These are phyloP conservation scores for Menidia menidia DNA, from an alignment of 2,797 vertebrate species.

Conservation along the genomic window DNA sequence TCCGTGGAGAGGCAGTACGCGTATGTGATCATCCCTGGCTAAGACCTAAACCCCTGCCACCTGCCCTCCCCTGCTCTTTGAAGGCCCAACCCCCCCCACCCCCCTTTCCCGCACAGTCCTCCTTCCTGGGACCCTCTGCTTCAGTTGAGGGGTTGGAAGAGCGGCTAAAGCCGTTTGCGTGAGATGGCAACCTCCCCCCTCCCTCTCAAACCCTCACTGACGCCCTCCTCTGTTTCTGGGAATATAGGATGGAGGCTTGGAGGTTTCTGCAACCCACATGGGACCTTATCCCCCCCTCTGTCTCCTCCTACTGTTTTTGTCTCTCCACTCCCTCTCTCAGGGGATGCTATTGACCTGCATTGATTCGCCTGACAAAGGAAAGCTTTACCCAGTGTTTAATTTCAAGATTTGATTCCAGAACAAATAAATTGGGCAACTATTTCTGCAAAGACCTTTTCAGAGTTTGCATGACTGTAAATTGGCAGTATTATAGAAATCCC, in stretches of 20 bases:
- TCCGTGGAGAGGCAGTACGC: constrained; percentile 84
- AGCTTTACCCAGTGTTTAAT: constrained; percentile 60
- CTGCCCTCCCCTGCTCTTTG: constrained; percentile 56
- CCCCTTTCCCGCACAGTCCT: constrained; percentile 51
- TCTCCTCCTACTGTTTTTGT: constrained; percentile 73
- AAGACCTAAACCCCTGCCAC: constrained; percentile 59
- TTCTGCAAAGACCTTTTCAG: constrained; percentile 36
- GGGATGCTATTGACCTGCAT: constrained; percentile 79
- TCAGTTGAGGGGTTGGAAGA: constrained; percentile 51
- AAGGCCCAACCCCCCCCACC: constrained; percentile 52
- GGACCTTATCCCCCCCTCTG: constrained; percentile 63
- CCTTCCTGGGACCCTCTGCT: constrained; percentile 50
- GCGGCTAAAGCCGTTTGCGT: constrained; percentile 36
- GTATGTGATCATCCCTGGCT: constrained; percentile 85
- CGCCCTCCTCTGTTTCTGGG: constrained; percentile 52
- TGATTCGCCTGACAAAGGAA: constrained; percentile 81
- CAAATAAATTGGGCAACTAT: constrained; percentile 51
- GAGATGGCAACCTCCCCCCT: constrained; percentile 44
- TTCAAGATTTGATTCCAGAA: constrained; percentile 67
- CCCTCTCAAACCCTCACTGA: constrained; percentile 44
- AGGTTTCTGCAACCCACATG: constrained; percentile 72
- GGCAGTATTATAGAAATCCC: constrained; percentile 12
- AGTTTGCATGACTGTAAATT: constrained; percentile 12
- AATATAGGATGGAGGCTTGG: constrained; percentile 52
- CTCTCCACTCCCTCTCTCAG: constrained; percentile 59